These are phyloP conservation scores for Cephonodes hylas DNA, from an alignment of 2,888 invertebrate genomes.

Conservation along the genomic window DNA sequence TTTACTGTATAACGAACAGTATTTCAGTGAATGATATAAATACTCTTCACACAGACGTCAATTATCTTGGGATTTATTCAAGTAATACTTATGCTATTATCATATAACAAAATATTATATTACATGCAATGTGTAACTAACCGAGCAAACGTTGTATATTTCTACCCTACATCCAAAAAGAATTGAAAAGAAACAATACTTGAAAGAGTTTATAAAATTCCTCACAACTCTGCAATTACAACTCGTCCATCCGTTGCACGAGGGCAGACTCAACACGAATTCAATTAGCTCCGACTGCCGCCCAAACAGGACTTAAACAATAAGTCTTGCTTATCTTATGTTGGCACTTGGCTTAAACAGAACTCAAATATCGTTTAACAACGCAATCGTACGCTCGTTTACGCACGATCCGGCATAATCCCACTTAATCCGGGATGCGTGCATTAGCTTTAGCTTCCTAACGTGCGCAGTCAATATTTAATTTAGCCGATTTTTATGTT, in stretches of 20 bases:
- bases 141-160: background rate
- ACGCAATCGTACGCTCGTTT: constrained; percentile 12
- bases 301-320: constrained; percentile 19
- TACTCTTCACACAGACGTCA: no score
- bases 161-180: background rate
- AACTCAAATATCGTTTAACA: constrained; percentile 15
- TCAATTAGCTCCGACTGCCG: background rate
- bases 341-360: constrained; percentile 25
- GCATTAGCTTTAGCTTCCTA: constrained; percentile 4
- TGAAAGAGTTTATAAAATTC: no score
- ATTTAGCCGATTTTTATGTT: background rate
- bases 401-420: constrained; percentile 12
- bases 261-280: background rate
- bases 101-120: no score
- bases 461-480: constrained; percentile 3
- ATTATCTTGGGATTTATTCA: no score
- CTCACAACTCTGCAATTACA: background rate
- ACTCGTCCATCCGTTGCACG: background rate
- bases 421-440: constrained; percentile 10
- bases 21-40: no score
- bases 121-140: background rate
- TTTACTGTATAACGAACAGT: no score
- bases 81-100: no score
- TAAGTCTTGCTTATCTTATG: constrained; percentile 34
- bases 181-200: background rate